Base-by-base conservation (phyloP, 2,888 invertebrate genomes). In the Galeruca laticollis region DNA sequence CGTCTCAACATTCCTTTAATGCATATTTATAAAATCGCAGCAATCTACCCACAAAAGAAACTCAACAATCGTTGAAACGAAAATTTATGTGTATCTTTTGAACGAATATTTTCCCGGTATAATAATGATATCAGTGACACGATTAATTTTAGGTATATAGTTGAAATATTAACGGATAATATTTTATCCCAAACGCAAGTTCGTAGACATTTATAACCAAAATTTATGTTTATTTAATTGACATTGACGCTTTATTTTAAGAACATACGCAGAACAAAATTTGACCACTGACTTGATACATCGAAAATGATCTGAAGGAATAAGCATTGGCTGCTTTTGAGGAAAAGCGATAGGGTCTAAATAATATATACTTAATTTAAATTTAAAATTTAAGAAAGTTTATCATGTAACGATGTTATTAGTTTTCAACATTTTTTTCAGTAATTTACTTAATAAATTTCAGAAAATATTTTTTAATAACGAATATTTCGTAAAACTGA, bases 141-240 rank as follows among this genome's bases (percentile, higher is more conserved):
- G 40, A 26, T 64, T 64, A 43, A 64, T 40, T 21, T 64, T 21
- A 31, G 26, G 18, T 26, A 26, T n/a, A 64, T 20, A 57, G 64
- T 43, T 64, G 56, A 69, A 56, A 63, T 68, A 63, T 57, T 63
- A 63, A 60, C 57, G 47, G 37, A 59, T 59, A 43, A 69, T 64
- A 70, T 59, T 70, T 66, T 40, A 56, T 54, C 13, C 31, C 8
- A 31, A 26, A 54, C 54, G 54, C 54, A 54, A 31, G 33, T 20
- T 15, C 13, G 35, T 51, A 15, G 66, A 54, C 60, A 54, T 69
- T 64, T 61, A 62, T 51, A 70, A 61, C 57, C 56, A 18, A 35
- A 71, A 49, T 68, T 68, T 68, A 71, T 63, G 65, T 37, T 65
- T 68, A 71, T 69, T 71, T 69, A 69, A 71, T 71, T 69, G 68